Evolutionary conservation across 2,797 vertebrate genomes (phyloP).

Genomic region (Sternarchorhynchus goeldii): DNA sequence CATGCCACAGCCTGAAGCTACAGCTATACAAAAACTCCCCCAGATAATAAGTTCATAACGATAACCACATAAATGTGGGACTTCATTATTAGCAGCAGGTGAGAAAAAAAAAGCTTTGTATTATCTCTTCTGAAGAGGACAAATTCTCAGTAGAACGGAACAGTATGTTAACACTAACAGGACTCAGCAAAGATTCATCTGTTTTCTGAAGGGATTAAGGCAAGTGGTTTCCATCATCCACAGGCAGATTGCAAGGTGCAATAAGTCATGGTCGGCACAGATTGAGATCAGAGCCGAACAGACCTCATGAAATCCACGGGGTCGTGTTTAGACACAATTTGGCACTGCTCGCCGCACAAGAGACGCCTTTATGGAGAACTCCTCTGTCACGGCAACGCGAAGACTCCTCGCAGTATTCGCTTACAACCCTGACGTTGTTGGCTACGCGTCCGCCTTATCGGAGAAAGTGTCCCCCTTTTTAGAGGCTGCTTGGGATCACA

Average conservation of each 20-base stretch:
- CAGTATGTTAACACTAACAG: slow-evolving; percentile 14
- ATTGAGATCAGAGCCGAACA: slow-evolving; percentile 12
- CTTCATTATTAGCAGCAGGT: slow-evolving; percentile 3
- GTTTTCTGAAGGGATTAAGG: slow-evolving; percentile 59
- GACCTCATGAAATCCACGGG: slow-evolving; percentile 28
- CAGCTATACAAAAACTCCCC: neutral
- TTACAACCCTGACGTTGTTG: neutral
- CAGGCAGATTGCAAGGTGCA: slow-evolving; percentile 48
- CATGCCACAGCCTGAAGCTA: neutral
- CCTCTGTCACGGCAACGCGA: neutral
- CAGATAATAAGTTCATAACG: neutral
- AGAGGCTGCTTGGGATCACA: slow-evolving; percentile 53
- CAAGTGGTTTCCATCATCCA: slow-evolving; percentile 64
- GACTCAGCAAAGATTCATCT: slow-evolving; percentile 58
- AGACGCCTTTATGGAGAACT: slow-evolving; percentile 5
- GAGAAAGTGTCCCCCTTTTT: slow-evolving; percentile 36
- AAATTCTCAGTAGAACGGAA: slow-evolving; percentile 16
- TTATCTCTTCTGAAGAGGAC: slow-evolving; percentile 6
- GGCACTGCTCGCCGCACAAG: neutral
- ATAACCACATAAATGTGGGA: neutral
- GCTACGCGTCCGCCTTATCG: slow-evolving; percentile 48
- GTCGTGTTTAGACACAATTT: slow-evolving; percentile 13
- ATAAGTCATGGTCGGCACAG: slow-evolving; percentile 23
- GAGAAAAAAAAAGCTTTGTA: neutral
- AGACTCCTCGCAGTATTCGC: slow-evolving; percentile 8